A percentile compares a stretch with the other conserved stretches of the same genome.
Evolutionary conservation across 1,140 invertebrate genomes (phyloP).

Genomic region (Zaprionus tsacasi): DNA sequence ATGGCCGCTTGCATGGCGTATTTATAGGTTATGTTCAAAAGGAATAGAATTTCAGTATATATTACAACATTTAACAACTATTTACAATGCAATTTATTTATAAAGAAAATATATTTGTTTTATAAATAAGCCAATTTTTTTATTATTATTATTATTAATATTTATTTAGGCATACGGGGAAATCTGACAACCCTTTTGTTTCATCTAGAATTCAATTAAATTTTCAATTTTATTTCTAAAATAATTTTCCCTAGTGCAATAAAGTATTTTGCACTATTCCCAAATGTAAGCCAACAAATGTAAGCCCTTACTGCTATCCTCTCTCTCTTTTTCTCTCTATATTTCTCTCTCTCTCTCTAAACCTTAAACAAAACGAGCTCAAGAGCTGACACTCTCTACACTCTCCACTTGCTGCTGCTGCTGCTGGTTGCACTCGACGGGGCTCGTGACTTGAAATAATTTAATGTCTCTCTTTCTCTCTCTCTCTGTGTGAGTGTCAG

Average conservation of each 20-base stretch:
- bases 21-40: too few relatives aligned
- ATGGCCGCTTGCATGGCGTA: too few relatives aligned
- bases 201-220: too few relatives aligned
- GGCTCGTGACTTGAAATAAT: constrained; percentile 31
- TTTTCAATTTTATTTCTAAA: background rate
- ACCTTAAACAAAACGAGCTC: background rate
- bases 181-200: too few relatives aligned
- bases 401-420: background rate
- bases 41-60: too few relatives aligned
- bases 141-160: too few relatives aligned
- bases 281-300: constrained; percentile 23
- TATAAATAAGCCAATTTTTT: too few relatives aligned
- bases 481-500: constrained; percentile 16
- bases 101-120: too few relatives aligned
- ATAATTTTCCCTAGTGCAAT: background rate
- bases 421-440: constrained; percentile 10
- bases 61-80: too few relatives aligned
- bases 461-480: background rate
- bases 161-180: too few relatives aligned
- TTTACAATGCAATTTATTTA: too few relatives aligned
- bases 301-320: background rate
- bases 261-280: constrained; percentile 4
- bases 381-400: background rate
- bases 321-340: background rate
- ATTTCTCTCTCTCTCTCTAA: background rate